Base-by-base conservation (phyloP, 2,113 vertebrate genomes). In the Hystrix brachyura region DNA sequence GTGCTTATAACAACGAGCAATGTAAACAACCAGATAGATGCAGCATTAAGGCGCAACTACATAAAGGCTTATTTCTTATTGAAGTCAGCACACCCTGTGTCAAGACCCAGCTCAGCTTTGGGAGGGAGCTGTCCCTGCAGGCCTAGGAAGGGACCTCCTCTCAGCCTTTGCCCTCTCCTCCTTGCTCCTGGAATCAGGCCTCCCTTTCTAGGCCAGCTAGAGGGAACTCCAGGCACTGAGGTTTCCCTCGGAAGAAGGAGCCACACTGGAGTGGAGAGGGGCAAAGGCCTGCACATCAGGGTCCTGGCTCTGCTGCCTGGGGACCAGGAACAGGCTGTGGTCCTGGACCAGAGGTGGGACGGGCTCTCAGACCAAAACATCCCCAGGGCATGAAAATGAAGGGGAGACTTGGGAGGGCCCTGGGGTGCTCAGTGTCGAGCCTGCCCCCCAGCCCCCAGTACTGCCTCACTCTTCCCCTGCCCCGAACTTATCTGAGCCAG, bases 201-300 rank as follows among this genome's bases (percentile, higher is more conserved):
- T 55, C 32, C 32, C 23, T 38, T 53, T 71, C 13, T 51, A 38
- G 34, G 4, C 34, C 83, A 12, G 27, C 21, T 51, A 29, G 51
- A 87, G 17, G n/a, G 64, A 71, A 71, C 65, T 71, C 15, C 15
- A 43, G 69, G 14, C 43, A 23, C 51, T 7, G 21, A 71, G 67
- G 34, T 38, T 38, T 18, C 65, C 48, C 13, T 5, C 23, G 17
- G 19, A 71, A 84, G 18, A 27, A 71, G 64, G 48, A 53, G 13
- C 3, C 11, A 32, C 51, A 1, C 18, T 4, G 7, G 64, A 43
- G 4, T 12, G 3, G 4, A 51, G 25, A 7, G 4, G 43, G 60
- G 7, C 27, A 64, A 21, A 64, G 13, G 46, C 18, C 1, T 29
- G 5, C 19, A 25, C 11, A 21, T 38, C 15, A 9, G 59, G n/a